phyloP scores from a whole-genome alignment of 2,888 invertebrate species.

The Spialia ferax region DNA sequence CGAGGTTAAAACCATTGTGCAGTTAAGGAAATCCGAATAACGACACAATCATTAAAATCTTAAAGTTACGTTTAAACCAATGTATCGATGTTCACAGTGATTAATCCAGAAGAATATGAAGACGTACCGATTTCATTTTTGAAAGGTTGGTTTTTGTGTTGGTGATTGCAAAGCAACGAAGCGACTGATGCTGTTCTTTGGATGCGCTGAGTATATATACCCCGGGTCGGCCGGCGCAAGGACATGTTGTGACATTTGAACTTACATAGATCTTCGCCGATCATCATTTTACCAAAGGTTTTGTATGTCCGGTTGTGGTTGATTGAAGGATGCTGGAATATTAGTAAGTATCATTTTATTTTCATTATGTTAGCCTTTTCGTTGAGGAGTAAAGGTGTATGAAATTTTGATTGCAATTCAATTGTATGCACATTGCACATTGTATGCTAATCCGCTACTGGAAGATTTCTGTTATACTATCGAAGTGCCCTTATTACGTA shows the following conservation, averaged over 20 bases:
- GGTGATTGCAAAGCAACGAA: slow-evolving; percentile 62
- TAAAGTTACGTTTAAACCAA: too few species aligned
- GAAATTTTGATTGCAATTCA: too few species aligned
- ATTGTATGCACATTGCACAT: too few species aligned
- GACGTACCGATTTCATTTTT: slow-evolving; percentile 84
- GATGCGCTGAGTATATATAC: slow-evolving; percentile 68
- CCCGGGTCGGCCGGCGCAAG: slow-evolving; percentile 62
- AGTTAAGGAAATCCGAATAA: not conserved
- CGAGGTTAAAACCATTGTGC: not conserved
- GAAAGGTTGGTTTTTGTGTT: slow-evolving; percentile 55
- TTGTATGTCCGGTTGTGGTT: slow-evolving; percentile 64
- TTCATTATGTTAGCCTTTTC: not conserved
- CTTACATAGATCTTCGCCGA: slow-evolving; percentile 69
- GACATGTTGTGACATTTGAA: slow-evolving; percentile 82
- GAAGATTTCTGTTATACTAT: too few species aligned
- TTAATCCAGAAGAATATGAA: slow-evolving; percentile 25
- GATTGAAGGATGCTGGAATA: slow-evolving; percentile 39
- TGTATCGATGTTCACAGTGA: not conserved
- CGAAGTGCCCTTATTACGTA: too few species aligned
- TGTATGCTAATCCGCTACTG: too few species aligned
- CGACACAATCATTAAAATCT: not conserved
- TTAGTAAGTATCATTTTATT: slow-evolving; percentile 21
- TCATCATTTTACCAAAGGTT: slow-evolving; percentile 58
- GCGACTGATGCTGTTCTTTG: slow-evolving; percentile 71
- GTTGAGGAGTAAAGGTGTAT: too few species aligned